Evolutionary conservation across 1,140 invertebrate genomes (phyloP).

Genomic region (Aphidius gifuensis): DNA sequence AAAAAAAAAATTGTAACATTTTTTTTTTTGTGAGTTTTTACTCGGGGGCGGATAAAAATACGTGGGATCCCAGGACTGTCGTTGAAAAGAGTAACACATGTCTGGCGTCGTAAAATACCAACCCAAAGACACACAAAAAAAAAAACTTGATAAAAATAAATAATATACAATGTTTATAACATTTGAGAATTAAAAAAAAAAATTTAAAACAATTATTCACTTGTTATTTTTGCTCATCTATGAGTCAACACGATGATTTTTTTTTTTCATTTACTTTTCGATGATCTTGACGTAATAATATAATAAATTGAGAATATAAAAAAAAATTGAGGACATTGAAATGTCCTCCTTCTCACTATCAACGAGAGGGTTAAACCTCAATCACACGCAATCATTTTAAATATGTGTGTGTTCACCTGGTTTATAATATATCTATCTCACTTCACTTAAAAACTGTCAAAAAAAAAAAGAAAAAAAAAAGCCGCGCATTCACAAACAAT

Average conservation of each 20-base stretch:
- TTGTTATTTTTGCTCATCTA: too few species aligned
- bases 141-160: not conserved
- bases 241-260: too few species aligned
- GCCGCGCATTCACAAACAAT: constrained; percentile 20
- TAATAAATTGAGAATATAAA: too few species aligned
- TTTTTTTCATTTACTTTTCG: too few species aligned
- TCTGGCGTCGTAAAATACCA: constrained; percentile 19
- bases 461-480: constrained; percentile 1
- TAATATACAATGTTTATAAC: too few species aligned
- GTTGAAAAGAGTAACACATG: constrained; percentile 14
- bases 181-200: too few species aligned
- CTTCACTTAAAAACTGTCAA: constrained; percentile 16
- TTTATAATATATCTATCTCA: constrained; percentile 11
- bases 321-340: too few species aligned
- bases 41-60: constrained; percentile 28
- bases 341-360: too few species aligned
- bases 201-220: too few species aligned
- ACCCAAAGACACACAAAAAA: constrained; percentile 3
- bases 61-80: constrained; percentile 6
- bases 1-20: too few species aligned
- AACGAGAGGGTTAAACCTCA: too few species aligned
- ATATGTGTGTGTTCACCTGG: constrained; percentile 17
- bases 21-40: not conserved
- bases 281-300: too few species aligned
- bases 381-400: not conserved